A percentile compares a stretch with the other conserved stretches of the same genome.
These are phyloP conservation scores for Rhinella marina DNA, from an alignment of 2,797 vertebrate species.

Conservation along the genomic window DNA sequence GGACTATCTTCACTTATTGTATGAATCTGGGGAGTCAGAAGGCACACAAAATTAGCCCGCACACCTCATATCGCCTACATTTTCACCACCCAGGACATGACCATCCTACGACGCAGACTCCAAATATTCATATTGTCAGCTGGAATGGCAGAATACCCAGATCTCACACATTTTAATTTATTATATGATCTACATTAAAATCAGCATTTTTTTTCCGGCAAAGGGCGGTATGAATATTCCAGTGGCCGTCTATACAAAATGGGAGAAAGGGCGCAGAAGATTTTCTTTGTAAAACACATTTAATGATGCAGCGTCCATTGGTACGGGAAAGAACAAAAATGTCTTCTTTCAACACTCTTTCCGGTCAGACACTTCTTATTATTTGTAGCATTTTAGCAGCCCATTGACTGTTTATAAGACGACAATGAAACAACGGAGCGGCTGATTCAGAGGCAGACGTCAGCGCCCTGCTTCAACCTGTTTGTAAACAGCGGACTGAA, in stretches of 20 bases:
- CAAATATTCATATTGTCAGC: too few relatives aligned
- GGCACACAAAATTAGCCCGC: too few relatives aligned
- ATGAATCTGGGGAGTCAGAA: too few relatives aligned
- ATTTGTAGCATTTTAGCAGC: conserved; percentile 5
- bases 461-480: conserved; percentile 17
- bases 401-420: conserved; percentile 42
- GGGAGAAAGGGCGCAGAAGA: not conserved
- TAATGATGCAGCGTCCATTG: not conserved
- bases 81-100: too few relatives aligned
- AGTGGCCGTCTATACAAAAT: not conserved
- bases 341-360: not conserved
- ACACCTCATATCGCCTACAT: too few relatives aligned
- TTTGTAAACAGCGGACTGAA: conserved; percentile 53
- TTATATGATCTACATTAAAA: too few relatives aligned
- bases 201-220: too few relatives aligned
- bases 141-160: too few relatives aligned
- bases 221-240: not conserved
- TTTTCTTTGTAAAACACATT: too few relatives aligned
- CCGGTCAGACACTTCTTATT: not conserved
- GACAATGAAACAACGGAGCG: conserved; percentile 39
- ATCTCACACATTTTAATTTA: too few relatives aligned
- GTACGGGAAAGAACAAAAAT: not conserved
- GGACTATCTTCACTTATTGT: too few relatives aligned
- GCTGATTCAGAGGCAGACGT: not conserved
- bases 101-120: too few relatives aligned